Evolutionary conservation across 2,113 vertebrate species (phyloP).

Genomic region (Carettochelys insculpta): DNA sequence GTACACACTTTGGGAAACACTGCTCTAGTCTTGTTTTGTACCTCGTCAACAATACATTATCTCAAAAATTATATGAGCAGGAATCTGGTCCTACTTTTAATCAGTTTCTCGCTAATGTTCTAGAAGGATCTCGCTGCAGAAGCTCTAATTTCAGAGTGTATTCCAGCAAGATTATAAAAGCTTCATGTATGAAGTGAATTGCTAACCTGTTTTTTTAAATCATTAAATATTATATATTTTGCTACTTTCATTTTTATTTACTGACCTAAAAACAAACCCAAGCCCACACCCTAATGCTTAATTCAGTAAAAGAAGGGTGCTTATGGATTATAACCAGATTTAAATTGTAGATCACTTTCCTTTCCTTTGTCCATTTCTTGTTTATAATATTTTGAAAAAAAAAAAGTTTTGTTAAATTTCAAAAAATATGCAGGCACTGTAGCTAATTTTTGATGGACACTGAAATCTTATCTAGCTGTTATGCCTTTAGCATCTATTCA

Average conservation of each 20-base stretch:
- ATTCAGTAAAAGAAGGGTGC: background rate
- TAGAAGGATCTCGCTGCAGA: background rate
- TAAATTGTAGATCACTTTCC: background rate
- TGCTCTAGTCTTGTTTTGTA: no score
- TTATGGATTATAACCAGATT: background rate
- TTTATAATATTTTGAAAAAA: background rate
- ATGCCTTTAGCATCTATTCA: background rate
- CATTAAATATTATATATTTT: background rate
- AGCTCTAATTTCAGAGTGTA: background rate
- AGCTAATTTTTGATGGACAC: background rate
- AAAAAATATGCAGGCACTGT: background rate
- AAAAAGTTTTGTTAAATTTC: background rate
- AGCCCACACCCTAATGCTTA: background rate
- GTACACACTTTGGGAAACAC: no score
- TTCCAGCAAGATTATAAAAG: background rate
- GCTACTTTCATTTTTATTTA: background rate
- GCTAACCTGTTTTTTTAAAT: background rate
- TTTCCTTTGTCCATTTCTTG: background rate
- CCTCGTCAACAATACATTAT: background rate
- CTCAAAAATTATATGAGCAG: background rate
- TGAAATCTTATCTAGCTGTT: background rate
- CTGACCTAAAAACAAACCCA: background rate
- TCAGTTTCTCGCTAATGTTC: background rate
- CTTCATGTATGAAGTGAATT: background rate
- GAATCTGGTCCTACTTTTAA: background rate